Evolutionary conservation across 2,113 vertebrate genomes (phyloP).

Genomic region (Colossoma macropomum): DNA sequence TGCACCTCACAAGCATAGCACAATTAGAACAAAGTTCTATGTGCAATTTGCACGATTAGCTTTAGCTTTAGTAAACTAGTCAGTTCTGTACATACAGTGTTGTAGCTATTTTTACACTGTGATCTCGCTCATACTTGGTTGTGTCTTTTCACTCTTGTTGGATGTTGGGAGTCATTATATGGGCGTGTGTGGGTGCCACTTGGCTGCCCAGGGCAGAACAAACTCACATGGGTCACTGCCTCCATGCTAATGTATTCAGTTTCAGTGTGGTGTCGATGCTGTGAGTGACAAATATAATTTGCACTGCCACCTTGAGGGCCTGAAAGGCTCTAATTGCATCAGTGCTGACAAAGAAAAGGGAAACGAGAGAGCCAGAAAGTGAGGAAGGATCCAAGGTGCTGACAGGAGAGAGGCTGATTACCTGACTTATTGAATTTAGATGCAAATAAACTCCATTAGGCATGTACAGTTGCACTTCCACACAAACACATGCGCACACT

Average conservation of each 20-base stretch:
- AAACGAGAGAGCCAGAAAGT: conserved; percentile 22
- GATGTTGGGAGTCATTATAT: conserved; percentile 19
- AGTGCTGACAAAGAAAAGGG: conserved; percentile 36
- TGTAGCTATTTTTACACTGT: not conserved
- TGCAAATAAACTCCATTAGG: conserved; percentile 43
- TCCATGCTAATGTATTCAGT: conserved; percentile 39
- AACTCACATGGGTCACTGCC: conserved; percentile 30
- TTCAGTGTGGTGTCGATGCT: conserved; percentile 41
- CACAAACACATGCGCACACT: conserved; percentile 1
- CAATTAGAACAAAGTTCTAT: no score
- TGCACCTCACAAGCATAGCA: no score
- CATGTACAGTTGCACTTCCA: conserved; percentile 2
- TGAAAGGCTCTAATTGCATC: conserved; percentile 51
- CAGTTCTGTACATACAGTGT: no score
- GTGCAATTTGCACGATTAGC: no score
- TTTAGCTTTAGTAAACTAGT: no score
- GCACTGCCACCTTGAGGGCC: conserved; percentile 46
- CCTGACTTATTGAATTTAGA: conserved; percentile 44
- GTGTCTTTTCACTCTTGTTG: not conserved
- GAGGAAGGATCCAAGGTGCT: not conserved
- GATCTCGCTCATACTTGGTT: not conserved
- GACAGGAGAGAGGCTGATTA: conserved; percentile 43
- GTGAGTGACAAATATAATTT: conserved; percentile 61
- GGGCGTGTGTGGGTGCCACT: conserved; percentile 8
- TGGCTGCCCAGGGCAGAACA: conserved; percentile 17